phyloP scores from a whole-genome alignment of 53 echinoderm and acorn worm species.

The Stichopus horrens region DNA sequence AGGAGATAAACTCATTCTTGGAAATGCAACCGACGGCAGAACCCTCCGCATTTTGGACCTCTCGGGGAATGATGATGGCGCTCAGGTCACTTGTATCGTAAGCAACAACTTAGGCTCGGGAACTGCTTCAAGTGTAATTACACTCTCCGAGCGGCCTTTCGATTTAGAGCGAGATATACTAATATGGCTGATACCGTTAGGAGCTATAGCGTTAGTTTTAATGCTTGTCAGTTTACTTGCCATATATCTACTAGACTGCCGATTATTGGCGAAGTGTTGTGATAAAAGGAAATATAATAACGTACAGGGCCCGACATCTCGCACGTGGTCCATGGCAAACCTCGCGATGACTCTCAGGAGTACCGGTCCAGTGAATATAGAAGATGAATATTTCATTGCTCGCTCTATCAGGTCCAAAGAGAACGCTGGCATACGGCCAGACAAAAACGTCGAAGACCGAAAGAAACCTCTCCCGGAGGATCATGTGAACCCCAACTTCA shows the following conservation, averaged over 20 bases:
- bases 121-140: background rate
- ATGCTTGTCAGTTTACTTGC: conserved; percentile 20
- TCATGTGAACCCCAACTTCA: conserved; percentile 39
- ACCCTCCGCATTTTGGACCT: background rate
- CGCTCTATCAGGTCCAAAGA: conserved; percentile 32
- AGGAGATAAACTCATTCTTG: conserved; percentile 1
- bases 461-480: conserved; percentile 19
- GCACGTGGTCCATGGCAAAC: conserved; percentile 40
- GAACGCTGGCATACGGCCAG: conserved; percentile 15
- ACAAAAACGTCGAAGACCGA: background rate
- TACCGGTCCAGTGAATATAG: background rate
- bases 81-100: conserved; percentile 23
- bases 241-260: conserved; percentile 24
- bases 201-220: background rate
- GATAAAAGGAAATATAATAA: conserved; percentile 24
- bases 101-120: background rate
- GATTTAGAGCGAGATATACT: conserved; percentile 23
- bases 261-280: conserved; percentile 18
- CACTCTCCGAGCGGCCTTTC: background rate
- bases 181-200: conserved; percentile 33
- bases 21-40: background rate
- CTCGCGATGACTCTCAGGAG: conserved; percentile 19
- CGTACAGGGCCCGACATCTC: conserved; percentile 15
- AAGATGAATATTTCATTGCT: conserved; percentile 42
- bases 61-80: conserved; percentile 9